Percentiles rank a stretch among this genome's conserved stretches.
These are phyloP conservation scores for Hoplodrina blanda DNA, from an alignment of 2,888 invertebrate genomes.

Conservation along the genomic window DNA sequence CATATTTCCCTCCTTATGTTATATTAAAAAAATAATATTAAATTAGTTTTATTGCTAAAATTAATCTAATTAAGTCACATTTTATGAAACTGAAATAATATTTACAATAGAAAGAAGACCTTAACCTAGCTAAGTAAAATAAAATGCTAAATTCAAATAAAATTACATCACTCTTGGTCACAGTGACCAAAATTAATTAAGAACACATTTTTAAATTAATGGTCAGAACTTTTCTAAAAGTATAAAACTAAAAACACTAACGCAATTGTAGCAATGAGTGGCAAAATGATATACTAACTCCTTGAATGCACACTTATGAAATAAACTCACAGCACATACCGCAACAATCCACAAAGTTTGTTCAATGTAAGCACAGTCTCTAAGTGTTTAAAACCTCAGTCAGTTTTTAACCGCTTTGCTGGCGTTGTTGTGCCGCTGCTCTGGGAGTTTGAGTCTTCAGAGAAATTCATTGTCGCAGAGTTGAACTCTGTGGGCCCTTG, in stretches of 20 bases:
- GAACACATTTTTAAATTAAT: slow-evolving; percentile 46
- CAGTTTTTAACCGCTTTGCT: slow-evolving; percentile 95
- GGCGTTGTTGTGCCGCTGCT: slow-evolving; percentile 94
- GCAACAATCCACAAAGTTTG: slow-evolving; percentile 45
- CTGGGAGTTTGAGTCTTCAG: slow-evolving; percentile 97
- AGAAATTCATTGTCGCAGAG: slow-evolving; percentile 96
- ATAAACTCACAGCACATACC: slow-evolving; percentile 58
- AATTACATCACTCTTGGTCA: slow-evolving; percentile 49
- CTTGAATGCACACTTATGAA: slow-evolving; percentile 52
- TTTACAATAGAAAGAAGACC: slow-evolving; percentile 61
- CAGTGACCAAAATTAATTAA: slow-evolving; percentile 37
- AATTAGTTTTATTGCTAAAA: slow-evolving; percentile 52
- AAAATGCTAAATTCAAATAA: slow-evolving; percentile 46
- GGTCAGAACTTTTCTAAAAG: slow-evolving; percentile 30
- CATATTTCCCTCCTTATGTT: slow-evolving; percentile 10
- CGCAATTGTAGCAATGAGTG: slow-evolving; percentile 40
- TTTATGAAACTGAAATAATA: slow-evolving; percentile 61
- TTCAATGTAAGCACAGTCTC: slow-evolving; percentile 55
- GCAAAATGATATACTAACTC: slow-evolving; percentile 43
- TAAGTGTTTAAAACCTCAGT: slow-evolving; percentile 83
- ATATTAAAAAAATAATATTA: slow-evolving; percentile 43
- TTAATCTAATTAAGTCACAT: slow-evolving; percentile 63
- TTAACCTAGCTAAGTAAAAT: slow-evolving; percentile 35
- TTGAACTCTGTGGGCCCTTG: slow-evolving; percentile 97
- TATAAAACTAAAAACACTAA: slow-evolving; percentile 45